Percentiles rank a stretch among this genome's conserved stretches.
Evolutionary conservation across 2,113 vertebrate genomes (phyloP).

Genomic region (Electrona antarctica): DNA sequence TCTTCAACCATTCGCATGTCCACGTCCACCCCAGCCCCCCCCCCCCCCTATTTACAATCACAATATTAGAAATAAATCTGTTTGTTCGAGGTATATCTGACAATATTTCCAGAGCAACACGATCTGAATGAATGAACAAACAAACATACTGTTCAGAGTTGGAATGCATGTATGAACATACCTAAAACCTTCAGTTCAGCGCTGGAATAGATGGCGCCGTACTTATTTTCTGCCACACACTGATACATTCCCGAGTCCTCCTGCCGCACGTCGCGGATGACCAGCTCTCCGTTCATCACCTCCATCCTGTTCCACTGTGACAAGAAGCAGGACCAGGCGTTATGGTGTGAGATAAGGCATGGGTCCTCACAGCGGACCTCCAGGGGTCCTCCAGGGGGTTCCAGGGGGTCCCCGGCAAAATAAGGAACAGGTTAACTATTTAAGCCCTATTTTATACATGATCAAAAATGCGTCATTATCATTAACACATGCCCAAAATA

Average conservation of each 20-base stretch:
- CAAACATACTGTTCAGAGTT: too few species aligned
- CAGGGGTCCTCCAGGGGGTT: too few species aligned
- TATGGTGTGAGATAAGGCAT: too few species aligned
- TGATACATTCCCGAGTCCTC: conserved; percentile 96
- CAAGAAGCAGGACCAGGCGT: conserved; percentile 30
- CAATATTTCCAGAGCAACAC: background rate
- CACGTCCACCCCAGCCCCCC: too few species aligned
- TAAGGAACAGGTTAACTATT: too few species aligned
- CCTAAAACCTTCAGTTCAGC: conserved; percentile 92
- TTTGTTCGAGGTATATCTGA: background rate
- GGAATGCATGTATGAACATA: conserved; percentile 48
- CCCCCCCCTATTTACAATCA: background rate
- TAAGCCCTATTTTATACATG: too few species aligned
- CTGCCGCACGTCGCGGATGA: conserved; percentile 85
- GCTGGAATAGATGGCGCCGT: conserved; percentile 86
- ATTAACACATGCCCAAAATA: too few species aligned
- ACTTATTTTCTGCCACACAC: conserved; percentile 93
- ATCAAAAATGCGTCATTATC: too few species aligned
- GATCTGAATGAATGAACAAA: too few species aligned
- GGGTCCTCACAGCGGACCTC: too few species aligned
- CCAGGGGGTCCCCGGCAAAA: too few species aligned
- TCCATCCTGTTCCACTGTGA: conserved; percentile 86
- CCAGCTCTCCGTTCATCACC: conserved; percentile 86
- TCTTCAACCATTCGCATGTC: too few species aligned
- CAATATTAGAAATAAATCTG: background rate